Base-by-base conservation (phyloP, 1,140 invertebrate genomes). In the Eurytemora carolleeae region DNA sequence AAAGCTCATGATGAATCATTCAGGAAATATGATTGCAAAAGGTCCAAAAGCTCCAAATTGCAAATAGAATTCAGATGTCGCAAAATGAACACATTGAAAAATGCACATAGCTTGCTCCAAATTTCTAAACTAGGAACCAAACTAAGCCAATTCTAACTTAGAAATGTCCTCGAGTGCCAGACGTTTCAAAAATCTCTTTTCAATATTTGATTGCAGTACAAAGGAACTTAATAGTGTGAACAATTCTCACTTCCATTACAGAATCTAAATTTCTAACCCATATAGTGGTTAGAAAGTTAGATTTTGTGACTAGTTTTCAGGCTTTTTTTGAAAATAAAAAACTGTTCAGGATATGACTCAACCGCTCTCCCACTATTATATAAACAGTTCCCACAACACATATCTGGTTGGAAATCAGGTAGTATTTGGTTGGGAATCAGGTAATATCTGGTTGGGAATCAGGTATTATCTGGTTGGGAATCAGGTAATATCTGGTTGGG, bases 381-480 rank as follows among this genome's bases (percentile, higher is more conserved):
- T 82, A 53, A 74, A 77, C n/a, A 74, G 76, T 54, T 80, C 79
- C 53, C 77, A 81, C 68, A 81, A 82, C 67, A 79, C 79, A 68
- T 78, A 77, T 66, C 67, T 79, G 3, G 67, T 78, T 0, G 74
- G 75, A 60, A 77, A 77, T 64, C 77, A 78, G 64, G 68, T 44
- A 44, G 7, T 12, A 44, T 12, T 12, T 7, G 31, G 31, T 44
- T n/a, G 31, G 7, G n/a, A 44, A 77, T 64, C 77, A 78, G 64
- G 68, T 44, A 44, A 7, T 12, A 44, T 12, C 7, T 7, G 31
- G 31, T 44, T n/a, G 31, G 7, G n/a, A 44, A 77, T 64, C 77
- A 78, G 64, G 68, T 44, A 44, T n/a, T 12, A 44, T 12, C 7
- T 7, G 31, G 31, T 44, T n/a, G 31, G 7, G n/a, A 44, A 77